These are phyloP conservation scores for Onthophagus sagittarius DNA, from an alignment of 2,888 invertebrate genomes.

Conservation along the genomic window DNA sequence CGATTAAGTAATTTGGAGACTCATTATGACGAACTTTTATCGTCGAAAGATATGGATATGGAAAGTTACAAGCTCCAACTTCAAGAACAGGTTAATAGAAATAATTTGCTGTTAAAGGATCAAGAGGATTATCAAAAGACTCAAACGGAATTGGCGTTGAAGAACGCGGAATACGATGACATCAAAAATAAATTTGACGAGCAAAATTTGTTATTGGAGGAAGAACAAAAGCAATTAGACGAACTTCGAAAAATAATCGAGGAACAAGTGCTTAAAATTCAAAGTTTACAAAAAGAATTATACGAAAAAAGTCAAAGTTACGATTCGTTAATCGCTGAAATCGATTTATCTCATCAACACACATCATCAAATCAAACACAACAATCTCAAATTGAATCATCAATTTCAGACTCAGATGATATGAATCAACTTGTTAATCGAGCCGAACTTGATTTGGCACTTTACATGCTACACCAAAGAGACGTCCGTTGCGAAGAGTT, in stretches of 20 bases:
- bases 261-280: slow-evolving; percentile 69
- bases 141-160: slow-evolving; percentile 52
- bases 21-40: slow-evolving; percentile 36
- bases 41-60: slow-evolving; percentile 38
- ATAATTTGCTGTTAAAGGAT: slow-evolving; percentile 16
- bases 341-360: slow-evolving; percentile 39
- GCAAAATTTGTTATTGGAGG: slow-evolving; percentile 53
- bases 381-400: slow-evolving; percentile 9
- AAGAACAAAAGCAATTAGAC: slow-evolving; percentile 53
- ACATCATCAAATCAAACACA: slow-evolving; percentile 25
- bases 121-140: slow-evolving; percentile 29
- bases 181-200: slow-evolving; percentile 54
- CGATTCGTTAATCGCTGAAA: slow-evolving; percentile 49
- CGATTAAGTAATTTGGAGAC: slow-evolving; percentile 29
- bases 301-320: slow-evolving; percentile 58
- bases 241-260: slow-evolving; percentile 62
- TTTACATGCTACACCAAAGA: slow-evolving; percentile 82
- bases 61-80: slow-evolving; percentile 36
- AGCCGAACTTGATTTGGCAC: slow-evolving; percentile 72
- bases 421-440: slow-evolving; percentile 43
- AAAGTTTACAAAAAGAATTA: slow-evolving; percentile 66
- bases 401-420: slow-evolving; percentile 27
- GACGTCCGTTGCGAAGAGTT: slow-evolving; percentile 84
- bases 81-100: slow-evolving; percentile 25
- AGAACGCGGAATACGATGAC: slow-evolving; percentile 53